These are phyloP conservation scores for Notarius quadriscutis DNA, from an alignment of 2,113 vertebrate species.

Conservation along the genomic window DNA sequence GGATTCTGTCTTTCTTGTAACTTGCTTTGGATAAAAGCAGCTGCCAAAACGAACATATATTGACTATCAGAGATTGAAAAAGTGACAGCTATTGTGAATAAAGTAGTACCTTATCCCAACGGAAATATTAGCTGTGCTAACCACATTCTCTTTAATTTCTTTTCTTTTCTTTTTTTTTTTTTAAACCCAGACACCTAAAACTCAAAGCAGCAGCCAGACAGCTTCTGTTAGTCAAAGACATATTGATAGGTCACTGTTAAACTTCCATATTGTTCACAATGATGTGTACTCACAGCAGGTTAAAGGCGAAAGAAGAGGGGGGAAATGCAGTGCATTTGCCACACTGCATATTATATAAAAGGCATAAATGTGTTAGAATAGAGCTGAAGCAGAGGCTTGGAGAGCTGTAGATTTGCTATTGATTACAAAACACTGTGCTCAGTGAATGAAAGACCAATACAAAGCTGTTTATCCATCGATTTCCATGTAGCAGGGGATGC, in stretches of 20 bases:
- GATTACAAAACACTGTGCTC: constrained; percentile 38
- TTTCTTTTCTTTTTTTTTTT: neutral
- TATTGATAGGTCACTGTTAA: constrained; percentile 3
- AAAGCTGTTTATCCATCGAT: constrained; percentile 46
- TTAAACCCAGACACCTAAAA: neutral
- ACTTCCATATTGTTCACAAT: neutral
- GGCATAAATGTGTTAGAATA: constrained; percentile 7
- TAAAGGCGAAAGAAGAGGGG: neutral
- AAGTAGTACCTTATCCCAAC: neutral
- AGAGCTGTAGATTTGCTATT: constrained; percentile 42
- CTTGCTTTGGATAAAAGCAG: neutral
- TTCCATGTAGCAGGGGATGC: constrained; percentile 28
- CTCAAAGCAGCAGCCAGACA: neutral
- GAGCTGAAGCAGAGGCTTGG: constrained; percentile 34
- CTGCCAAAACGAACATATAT: neutral
- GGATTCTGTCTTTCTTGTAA: neutral
- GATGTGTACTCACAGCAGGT: constrained; percentile 11
- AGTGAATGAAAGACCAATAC: constrained; percentile 22
- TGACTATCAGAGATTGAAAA: neutral
- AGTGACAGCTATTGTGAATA: neutral
- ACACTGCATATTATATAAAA: constrained; percentile 22
- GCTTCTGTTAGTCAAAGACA: neutral
- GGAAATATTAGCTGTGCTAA: neutral
- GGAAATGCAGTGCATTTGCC: constrained; percentile 7
- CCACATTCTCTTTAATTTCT: neutral